Base-by-base conservation (phyloP, 2,797 vertebrate genomes). In the Bryconaethiops microstoma region DNA sequence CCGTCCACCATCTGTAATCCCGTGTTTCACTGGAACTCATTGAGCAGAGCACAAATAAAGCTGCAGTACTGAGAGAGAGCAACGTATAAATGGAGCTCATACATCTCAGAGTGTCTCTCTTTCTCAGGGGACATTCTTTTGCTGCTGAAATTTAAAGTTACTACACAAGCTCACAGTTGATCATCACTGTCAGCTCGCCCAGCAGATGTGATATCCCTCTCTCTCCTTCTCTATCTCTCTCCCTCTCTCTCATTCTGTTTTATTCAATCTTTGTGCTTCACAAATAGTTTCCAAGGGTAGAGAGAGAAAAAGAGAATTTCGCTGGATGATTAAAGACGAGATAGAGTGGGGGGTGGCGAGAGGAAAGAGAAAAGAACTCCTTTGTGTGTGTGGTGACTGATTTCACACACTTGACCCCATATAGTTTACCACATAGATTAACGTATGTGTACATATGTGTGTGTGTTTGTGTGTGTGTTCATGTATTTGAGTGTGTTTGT, bases 271-370 rank as follows among this genome's bases (percentile, higher is more conserved):
- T 4, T 35, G 2, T 39, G 8, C 10, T 23, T 42, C 45, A 7
- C 73, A 73, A 57, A 84, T 82, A 80, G 55, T 25, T 71, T 84
- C 52, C 40, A 29, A 63, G n/a, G n/a, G n/a, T 1, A 7, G 55
- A 57, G 55, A n/a, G 55, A 57, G 55, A n/a, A n/a, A 57, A 19
- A n/a, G 55, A 65, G 14, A 52, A 29, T 29, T 55, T n/a, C 14
- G 0, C 54, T 59, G 4, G 17, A 59, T 2, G 55, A 59, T 59
- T 59, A 59, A 59, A 59, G 55, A 7, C 21, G 55, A 59, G 7
- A 59, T 55, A 1, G 48, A 13, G 10, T 12, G 14, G 5, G 14
- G 14, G 52, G 14, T 13, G 14, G 14, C 2, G 48, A 12, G 48
- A 13, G 1, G 10, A 29, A 29, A 29, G 29, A 29, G 29, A 29